phyloP scores from a whole-genome alignment of 1,140 invertebrate species.

The Drosophila ficusphila region DNA sequence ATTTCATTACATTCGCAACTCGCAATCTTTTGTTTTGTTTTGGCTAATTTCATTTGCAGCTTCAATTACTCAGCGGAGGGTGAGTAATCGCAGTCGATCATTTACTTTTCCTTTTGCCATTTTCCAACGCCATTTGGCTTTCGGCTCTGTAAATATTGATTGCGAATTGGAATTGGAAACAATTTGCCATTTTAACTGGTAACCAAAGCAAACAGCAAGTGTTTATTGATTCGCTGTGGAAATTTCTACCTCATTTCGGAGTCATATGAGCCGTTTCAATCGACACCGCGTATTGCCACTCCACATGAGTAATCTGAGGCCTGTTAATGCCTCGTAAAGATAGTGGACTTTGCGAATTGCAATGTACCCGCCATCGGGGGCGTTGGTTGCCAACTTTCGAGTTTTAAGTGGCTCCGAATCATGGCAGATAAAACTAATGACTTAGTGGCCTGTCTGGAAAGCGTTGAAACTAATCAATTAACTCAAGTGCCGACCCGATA shows the following conservation, averaged over 20 bases:
- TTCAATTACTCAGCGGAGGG: slow-evolving; percentile 42
- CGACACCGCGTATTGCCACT: background rate
- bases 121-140: background rate
- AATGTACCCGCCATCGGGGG: slow-evolving; percentile 20
- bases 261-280: slow-evolving; percentile 27
- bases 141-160: slow-evolving; percentile 45
- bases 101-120: slow-evolving; percentile 2
- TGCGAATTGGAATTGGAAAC: slow-evolving; percentile 33
- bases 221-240: slow-evolving; percentile 30
- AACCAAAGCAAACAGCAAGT: slow-evolving; percentile 18
- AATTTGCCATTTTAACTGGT: slow-evolving; percentile 21
- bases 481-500: slow-evolving; percentile 55
- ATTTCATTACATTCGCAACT: slow-evolving; percentile 8
- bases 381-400: slow-evolving; percentile 1
- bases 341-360: slow-evolving; percentile 30
- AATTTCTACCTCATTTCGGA: slow-evolving; percentile 22
- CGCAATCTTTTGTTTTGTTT: slow-evolving; percentile 35
- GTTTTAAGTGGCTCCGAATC: slow-evolving; percentile 21
- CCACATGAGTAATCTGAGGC: slow-evolving; percentile 36
- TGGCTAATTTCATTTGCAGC: slow-evolving; percentile 56
- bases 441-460: slow-evolving; percentile 44
- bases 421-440: slow-evolving; percentile 48
- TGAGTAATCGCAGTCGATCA: slow-evolving; percentile 38
- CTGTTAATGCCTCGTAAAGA: slow-evolving; percentile 40
- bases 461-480: slow-evolving; percentile 73